These are phyloP conservation scores for Psylliodes chrysocephalus DNA, from an alignment of 2,888 invertebrate species.

Conservation along the genomic window DNA sequence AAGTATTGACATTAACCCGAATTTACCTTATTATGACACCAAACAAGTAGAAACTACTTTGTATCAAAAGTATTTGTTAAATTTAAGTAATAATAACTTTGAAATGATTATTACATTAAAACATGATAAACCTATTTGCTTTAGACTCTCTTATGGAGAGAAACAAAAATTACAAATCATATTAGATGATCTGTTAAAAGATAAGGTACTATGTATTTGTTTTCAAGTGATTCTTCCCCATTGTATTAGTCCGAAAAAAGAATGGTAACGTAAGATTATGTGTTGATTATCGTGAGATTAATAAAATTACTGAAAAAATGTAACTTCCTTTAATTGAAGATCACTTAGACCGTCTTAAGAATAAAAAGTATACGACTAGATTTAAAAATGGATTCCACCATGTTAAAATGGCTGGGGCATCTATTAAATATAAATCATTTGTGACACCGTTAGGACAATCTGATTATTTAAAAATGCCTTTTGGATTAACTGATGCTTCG, in stretches of 20 bases:
- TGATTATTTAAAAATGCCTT: not conserved
- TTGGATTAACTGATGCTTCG: no score
- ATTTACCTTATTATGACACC: no score
- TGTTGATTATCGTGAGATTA: constrained; percentile 49
- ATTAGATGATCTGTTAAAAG: constrained; percentile 20
- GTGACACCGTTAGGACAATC: no score
- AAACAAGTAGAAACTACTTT: no score
- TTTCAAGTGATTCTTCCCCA: constrained; percentile 48
- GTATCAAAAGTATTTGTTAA: no score
- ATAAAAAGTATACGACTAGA: not conserved
- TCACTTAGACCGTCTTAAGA: constrained; percentile 22
- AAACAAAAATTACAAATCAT: no score
- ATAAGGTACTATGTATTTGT: constrained; percentile 41
- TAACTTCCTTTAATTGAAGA: constrained; percentile 53
- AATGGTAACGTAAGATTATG: constrained; percentile 48
- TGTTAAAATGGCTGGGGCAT: not conserved
- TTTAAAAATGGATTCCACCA: not conserved
- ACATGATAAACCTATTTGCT: no score
- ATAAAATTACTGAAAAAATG: constrained; percentile 47
- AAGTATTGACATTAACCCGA: no score
- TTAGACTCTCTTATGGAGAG: constrained; percentile 40
- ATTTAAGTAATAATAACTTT: no score
- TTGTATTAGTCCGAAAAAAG: constrained; percentile 49
- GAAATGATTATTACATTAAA: no score
- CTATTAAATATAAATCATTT: not conserved